Conservation (phyloP, 37 sponge, comb jelly and placozoan species). For the Cladorhizidae sp. region DNA sequence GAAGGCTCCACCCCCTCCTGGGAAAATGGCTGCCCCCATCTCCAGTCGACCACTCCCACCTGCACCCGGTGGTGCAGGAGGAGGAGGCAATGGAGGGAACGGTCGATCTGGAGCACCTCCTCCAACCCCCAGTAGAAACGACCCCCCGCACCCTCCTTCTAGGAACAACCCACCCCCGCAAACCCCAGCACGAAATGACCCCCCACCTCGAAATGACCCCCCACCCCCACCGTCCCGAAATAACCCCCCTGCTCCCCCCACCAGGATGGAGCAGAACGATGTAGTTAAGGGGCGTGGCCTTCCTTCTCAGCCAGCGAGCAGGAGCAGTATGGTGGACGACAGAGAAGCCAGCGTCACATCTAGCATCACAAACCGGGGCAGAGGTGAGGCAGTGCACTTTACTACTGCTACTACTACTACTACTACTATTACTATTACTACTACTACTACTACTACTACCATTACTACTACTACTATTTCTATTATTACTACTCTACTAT, state of each 20-base stretch:
- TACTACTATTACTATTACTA: too few species aligned
- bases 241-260: constrained; percentile 7
- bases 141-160: background rate
- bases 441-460: too few species aligned
- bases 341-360: background rate
- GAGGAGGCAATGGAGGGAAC: background rate
- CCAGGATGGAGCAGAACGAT: background rate
- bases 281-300: background rate
- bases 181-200: background rate
- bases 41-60: constrained; percentile 14
- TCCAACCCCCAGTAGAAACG: background rate
- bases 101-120: background rate
- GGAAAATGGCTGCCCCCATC: background rate
- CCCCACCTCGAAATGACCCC: constrained; percentile 4
- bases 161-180: background rate
- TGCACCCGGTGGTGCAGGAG: constrained; percentile 19
- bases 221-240: constrained; percentile 15
- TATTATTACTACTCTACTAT: too few species aligned
- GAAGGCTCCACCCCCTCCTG: constrained; percentile 16
- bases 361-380: background rate
- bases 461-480: too few species aligned
- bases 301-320: constrained; percentile 1
- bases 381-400: too few species aligned
- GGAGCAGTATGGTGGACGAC: constrained; percentile 1
- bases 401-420: too few species aligned